Conservation (phyloP, 2,113 vertebrate species). For the Ginglymostoma cirratum region DNA sequence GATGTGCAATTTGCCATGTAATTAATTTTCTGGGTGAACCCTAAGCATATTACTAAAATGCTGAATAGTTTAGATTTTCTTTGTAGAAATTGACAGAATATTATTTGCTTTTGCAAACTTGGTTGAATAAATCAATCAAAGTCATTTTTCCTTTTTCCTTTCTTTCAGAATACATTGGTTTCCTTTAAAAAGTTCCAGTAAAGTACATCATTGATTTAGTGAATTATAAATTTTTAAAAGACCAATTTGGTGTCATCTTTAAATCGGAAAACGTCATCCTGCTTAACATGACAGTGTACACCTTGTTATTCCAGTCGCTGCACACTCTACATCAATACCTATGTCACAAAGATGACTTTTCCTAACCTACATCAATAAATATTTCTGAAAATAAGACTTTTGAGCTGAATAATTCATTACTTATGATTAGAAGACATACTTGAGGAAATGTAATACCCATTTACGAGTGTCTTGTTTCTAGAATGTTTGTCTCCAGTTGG, state of each 20-base stretch:
- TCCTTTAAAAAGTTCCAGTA: constrained; percentile 14
- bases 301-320: constrained; percentile 39
- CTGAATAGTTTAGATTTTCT: neutral
- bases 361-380: constrained; percentile 70
- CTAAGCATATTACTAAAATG: neutral
- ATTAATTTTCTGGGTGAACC: no score
- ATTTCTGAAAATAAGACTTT: constrained; percentile 69
- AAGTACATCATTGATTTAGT: constrained; percentile 17
- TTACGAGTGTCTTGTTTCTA: constrained; percentile 59
- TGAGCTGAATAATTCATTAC: constrained; percentile 72
- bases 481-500: constrained; percentile 53
- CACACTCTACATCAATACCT: constrained; percentile 54
- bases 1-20: neutral
- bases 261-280: constrained; percentile 15
- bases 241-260: constrained; percentile 12
- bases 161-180: neutral
- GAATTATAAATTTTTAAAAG: constrained; percentile 34
- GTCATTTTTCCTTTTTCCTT: neutral
- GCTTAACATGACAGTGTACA: constrained; percentile 35
- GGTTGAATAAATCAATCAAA: neutral
- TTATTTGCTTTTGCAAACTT: neutral
- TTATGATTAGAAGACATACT: constrained; percentile 57
- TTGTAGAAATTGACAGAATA: neutral
- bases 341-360: constrained; percentile 54
- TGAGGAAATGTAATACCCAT: constrained; percentile 65